Percentiles rank a stretch among this genome's conserved stretches.
These are phyloP conservation scores for Lepidurus couesii DNA, from an alignment of 1,140 invertebrate species.

Conservation along the genomic window DNA sequence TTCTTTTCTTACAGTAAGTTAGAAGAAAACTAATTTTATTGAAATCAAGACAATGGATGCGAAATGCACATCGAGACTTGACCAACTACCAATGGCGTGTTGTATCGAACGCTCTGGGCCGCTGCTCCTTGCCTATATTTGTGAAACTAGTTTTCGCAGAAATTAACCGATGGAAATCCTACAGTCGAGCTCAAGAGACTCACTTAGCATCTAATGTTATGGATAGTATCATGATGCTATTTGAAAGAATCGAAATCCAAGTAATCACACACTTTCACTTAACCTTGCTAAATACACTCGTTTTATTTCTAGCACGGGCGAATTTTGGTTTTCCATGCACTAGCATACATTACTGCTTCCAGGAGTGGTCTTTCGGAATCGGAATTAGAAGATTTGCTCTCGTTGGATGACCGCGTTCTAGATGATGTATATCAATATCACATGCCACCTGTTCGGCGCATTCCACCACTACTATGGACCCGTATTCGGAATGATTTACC, in stretches of 20 bases:
- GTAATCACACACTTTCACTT: conserved; percentile 42
- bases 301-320: conserved; percentile 65
- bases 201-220: conserved; percentile 89
- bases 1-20: not conserved
- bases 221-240: conserved; percentile 96
- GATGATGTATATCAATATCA: conserved; percentile 99
- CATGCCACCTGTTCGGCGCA: conserved; percentile 86
- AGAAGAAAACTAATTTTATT: not conserved
- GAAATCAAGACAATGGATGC: conserved; percentile 78
- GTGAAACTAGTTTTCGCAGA: conserved; percentile 96
- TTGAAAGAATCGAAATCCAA: conserved; percentile 89
- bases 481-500: conserved; percentile 89
- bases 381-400: conserved; percentile 90
- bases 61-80: conserved; percentile 77
- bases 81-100: conserved; percentile 90
- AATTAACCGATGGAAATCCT: conserved; percentile 93
- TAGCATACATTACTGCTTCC: conserved; percentile 86
- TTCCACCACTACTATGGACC: conserved; percentile 93
- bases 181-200: conserved; percentile 87
- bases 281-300: not conserved
- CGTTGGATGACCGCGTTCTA: conserved; percentile 84
- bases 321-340: conserved; percentile 83
- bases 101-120: conserved; percentile 70
- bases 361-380: conserved; percentile 83
- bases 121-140: conserved; percentile 91